Evolutionary conservation across 2,113 vertebrate genomes (phyloP).

Genomic region (Gymnorhina tibicen): DNA sequence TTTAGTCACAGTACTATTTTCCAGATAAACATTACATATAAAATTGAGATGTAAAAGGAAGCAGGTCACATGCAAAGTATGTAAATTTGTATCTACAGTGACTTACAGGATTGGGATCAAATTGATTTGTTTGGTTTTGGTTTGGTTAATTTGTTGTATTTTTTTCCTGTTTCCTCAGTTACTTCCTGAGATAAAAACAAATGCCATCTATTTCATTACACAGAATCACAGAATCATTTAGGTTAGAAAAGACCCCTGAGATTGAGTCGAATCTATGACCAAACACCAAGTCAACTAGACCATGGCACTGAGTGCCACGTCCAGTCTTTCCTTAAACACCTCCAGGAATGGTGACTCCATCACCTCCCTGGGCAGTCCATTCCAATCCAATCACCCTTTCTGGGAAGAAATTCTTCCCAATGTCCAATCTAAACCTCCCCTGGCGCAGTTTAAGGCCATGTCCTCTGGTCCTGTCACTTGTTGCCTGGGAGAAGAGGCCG

Average conservation of each 20-base stretch:
- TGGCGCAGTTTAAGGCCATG: fast-evolving
- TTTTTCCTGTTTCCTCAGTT: too few relatives aligned
- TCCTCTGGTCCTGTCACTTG: neutral
- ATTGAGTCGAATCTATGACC: neutral
- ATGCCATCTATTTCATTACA: neutral
- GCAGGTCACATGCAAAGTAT: neutral
- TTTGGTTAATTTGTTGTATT: neutral
- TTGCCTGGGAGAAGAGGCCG: neutral
- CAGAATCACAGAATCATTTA: neutral
- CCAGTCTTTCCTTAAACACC: neutral
- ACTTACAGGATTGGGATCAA: neutral
- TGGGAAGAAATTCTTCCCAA: neutral
- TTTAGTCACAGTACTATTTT: neutral
- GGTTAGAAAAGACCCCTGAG: neutral
- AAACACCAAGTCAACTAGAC: neutral
- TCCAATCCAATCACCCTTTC: neutral
- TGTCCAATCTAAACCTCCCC: neutral
- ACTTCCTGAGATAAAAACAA: neutral
- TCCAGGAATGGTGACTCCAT: neutral
- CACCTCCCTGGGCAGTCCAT: too few relatives aligned
- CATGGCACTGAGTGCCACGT: too few relatives aligned
- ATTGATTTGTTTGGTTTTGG: fast-evolving
- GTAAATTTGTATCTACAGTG: neutral
- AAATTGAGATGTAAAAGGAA: neutral
- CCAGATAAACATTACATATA: neutral